Base-by-base conservation (phyloP, 2,797 vertebrate species). In the Emys orbicularis region DNA sequence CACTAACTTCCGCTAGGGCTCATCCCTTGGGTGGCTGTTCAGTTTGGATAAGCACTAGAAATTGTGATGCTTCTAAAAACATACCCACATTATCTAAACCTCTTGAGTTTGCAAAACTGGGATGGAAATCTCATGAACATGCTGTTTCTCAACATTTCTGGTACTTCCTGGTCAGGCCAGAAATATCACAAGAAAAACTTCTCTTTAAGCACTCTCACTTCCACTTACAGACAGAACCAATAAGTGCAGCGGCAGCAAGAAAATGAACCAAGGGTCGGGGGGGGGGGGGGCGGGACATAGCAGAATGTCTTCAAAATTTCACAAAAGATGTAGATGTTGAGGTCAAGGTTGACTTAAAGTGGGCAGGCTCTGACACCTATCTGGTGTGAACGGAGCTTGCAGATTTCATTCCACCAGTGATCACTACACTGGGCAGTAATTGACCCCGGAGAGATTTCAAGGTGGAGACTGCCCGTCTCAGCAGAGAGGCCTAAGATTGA, bases 161-260 rank as follows among this genome's bases (percentile, higher is more conserved):
- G 72, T 93, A 91, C 80, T 96, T 97, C 96, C 96, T 90, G 85
- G 88, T 65, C 89, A 47, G 65, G 72, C 89, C 81, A 50, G 90
- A 88, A 97, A 31, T 89, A 59, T 50, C 59, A 50, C 74, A 57
- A 25, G 34, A 89, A 1, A 6, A 92, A 87, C 93, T 94, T 79
- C 88, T 91, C 86, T 87, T 96, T 96, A 91, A 92, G 93, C 94
- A 96, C 88, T 98, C 97, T 97, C 97, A 97, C 96, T 97, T 98
- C 97, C 96, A 91, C 23, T 18, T 74, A 68, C 84, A 91, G 88
- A 53, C 72, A 79, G 59, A n/a, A 37, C 86, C 86, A 87, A 74
- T 96, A 92, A 0, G 12, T 84, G 81, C 2, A 0, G 31, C 50
- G 81, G 83, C 82, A 91, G 81, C 83, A 81, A 88, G 81, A 31